phyloP scores from a whole-genome alignment of 2,797 vertebrate genomes.

The Podarcis siculus region DNA sequence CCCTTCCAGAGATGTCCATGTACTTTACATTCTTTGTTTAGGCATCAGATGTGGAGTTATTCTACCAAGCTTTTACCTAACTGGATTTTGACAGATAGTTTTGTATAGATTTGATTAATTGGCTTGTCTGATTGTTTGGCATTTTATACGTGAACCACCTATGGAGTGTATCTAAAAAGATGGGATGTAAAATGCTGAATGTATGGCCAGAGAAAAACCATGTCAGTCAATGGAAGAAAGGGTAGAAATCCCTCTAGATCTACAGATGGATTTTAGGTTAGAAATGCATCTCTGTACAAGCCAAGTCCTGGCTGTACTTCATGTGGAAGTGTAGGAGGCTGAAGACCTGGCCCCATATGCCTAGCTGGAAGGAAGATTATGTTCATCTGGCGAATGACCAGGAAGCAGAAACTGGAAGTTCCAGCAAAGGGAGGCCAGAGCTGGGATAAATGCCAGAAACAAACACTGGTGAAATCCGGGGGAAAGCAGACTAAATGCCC shows the following conservation, averaged over 20 bases:
- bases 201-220: no score
- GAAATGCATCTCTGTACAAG: neutral
- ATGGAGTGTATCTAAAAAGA: neutral
- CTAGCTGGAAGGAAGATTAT: conserved; percentile 1
- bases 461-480: neutral
- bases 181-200: neutral
- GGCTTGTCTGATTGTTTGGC: no score
- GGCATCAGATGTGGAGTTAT: no score
- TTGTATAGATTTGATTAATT: no score
- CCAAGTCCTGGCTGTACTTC: neutral
- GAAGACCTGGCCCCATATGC: neutral
- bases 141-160: neutral
- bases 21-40: no score
- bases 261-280: neutral
- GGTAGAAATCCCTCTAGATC: neutral
- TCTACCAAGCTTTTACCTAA: no score
- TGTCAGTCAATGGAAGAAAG: neutral
- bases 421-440: neutral
- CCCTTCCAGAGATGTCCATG: no score
- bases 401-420: conserved; percentile 1
- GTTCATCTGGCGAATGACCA: neutral
- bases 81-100: no score
- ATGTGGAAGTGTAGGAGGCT: neutral
- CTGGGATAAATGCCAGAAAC: neutral
- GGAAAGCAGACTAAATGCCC: neutral